A percentile compares a stretch with the other conserved stretches of the same genome.
phyloP scores from a whole-genome alignment of 2,797 vertebrate species.

The Neopelma chrysocephalum region DNA sequence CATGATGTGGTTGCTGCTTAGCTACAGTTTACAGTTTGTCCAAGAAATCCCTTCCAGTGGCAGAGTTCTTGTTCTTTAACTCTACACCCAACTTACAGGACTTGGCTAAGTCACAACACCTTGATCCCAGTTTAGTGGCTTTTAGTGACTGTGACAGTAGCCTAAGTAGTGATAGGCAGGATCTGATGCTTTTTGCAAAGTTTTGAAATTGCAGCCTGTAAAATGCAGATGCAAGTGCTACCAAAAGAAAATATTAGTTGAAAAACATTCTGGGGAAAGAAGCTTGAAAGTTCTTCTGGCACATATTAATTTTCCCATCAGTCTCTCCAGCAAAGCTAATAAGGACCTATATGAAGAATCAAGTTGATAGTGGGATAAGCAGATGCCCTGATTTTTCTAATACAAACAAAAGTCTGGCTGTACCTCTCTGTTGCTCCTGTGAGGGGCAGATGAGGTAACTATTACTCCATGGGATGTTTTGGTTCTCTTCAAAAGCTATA shows the following conservation, averaged over 20 bases:
- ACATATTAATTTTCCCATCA: neutral
- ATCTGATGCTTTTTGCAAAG: neutral
- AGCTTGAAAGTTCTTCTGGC: neutral
- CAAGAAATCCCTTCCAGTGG: neutral
- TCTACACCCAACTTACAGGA: neutral
- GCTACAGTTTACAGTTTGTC: neutral
- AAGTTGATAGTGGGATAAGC: neutral
- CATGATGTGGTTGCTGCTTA: neutral
- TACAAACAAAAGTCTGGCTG: neutral
- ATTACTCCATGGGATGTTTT: neutral
- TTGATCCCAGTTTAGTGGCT: neutral
- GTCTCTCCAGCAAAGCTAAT: neutral
- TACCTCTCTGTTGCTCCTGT: neutral
- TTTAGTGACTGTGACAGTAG: neutral
- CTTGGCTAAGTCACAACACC: neutral
- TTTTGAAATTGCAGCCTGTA: neutral
- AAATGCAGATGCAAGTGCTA: neutral
- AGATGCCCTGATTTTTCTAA: neutral
- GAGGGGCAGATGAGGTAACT: neutral
- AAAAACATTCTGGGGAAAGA: neutral
- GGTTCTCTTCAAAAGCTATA: neutral
- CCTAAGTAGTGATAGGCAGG: neutral
- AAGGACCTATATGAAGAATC: neutral
- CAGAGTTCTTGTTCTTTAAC: neutral
- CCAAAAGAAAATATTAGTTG: neutral